A percentile compares a stretch with the other conserved stretches of the same genome.
Evolutionary conservation across 2,888 invertebrate species (phyloP).

Genomic region (Trachelus troglodyta): DNA sequence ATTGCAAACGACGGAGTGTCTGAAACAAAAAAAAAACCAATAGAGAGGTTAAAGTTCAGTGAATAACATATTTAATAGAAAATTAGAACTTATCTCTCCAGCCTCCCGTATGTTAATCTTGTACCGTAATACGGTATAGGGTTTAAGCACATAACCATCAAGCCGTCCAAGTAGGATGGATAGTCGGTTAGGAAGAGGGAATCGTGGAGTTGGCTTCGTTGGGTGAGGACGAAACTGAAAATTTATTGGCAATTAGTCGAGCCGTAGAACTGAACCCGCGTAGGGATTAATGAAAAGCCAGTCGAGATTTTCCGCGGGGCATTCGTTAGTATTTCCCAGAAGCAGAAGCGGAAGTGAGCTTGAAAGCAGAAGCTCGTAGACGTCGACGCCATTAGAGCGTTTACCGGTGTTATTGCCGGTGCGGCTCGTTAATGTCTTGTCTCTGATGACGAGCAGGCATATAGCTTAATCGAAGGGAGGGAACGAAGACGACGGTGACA

Average conservation of each 20-base stretch:
- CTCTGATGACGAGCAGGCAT: neutral
- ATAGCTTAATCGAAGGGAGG: neutral
- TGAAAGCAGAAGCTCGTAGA: neutral
- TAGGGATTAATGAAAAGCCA: neutral
- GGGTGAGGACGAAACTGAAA: neutral
- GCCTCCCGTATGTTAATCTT: neutral
- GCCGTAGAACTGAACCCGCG: neutral
- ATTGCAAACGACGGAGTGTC: constrained; percentile 94
- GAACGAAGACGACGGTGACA: neutral
- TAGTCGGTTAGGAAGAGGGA: neutral
- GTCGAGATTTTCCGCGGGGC: constrained; percentile 1
- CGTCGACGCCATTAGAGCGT: neutral
- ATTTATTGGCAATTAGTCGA: neutral
- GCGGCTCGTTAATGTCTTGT: constrained; percentile 10
- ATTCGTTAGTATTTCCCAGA: neutral
- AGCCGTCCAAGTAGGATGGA: neutral
- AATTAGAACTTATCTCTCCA: neutral
- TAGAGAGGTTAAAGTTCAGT: neutral
- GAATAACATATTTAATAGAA: neutral
- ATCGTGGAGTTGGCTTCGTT: neutral
- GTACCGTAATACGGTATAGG: neutral
- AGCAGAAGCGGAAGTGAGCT: neutral
- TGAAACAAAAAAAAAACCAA: constrained; percentile 66
- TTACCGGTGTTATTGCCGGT: neutral
- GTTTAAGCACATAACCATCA: neutral